Evolutionary conservation across 2,888 invertebrate species (phyloP).

Genomic region (Phasia obesa): DNA sequence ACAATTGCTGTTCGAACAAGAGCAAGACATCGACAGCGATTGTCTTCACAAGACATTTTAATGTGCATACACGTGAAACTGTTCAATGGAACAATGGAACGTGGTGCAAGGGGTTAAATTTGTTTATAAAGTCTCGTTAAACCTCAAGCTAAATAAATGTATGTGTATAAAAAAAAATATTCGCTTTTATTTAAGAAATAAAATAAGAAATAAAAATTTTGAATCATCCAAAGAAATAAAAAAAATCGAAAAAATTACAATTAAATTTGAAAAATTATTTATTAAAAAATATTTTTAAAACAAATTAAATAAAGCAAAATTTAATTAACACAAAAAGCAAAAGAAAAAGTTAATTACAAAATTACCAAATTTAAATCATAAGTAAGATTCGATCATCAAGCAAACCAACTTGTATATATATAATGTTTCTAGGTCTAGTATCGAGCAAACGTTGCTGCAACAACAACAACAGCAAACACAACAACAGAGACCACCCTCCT

Average conservation of each 20-base stretch:
- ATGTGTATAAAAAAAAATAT: slow-evolving; percentile 31
- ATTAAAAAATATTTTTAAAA: slow-evolving; percentile 44
- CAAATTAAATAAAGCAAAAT: slow-evolving; percentile 39
- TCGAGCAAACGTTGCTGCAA: slow-evolving; percentile 82
- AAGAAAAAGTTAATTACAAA: slow-evolving; percentile 11
- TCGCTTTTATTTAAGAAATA: slow-evolving; percentile 64
- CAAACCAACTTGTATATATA: slow-evolving; percentile 79
- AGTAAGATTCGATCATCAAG: slow-evolving; percentile 71
- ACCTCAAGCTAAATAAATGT: background rate
- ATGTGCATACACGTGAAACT: too few relatives aligned
- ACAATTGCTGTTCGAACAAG: too few relatives aligned
- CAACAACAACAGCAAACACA: slow-evolving; percentile 76
- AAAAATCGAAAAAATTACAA: slow-evolving; percentile 62
- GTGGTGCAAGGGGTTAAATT: too few relatives aligned
- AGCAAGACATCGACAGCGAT: too few relatives aligned
- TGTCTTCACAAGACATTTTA: too few relatives aligned
- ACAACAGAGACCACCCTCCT: slow-evolving; percentile 74
- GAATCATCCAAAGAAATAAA: slow-evolving; percentile 26
- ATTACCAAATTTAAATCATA: slow-evolving; percentile 6
- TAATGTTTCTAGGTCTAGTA: slow-evolving; percentile 83
- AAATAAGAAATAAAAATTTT: slow-evolving; percentile 15
- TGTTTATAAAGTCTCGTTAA: slow-evolving; percentile 1
- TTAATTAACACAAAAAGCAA: slow-evolving; percentile 33
- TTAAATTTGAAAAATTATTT: slow-evolving; percentile 72
- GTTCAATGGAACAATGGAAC: too few relatives aligned